Percentiles rank a stretch among this genome's conserved stretches.
phyloP scores from a whole-genome alignment of 2,113 vertebrate species.

The Peucedramus taeniatus region DNA sequence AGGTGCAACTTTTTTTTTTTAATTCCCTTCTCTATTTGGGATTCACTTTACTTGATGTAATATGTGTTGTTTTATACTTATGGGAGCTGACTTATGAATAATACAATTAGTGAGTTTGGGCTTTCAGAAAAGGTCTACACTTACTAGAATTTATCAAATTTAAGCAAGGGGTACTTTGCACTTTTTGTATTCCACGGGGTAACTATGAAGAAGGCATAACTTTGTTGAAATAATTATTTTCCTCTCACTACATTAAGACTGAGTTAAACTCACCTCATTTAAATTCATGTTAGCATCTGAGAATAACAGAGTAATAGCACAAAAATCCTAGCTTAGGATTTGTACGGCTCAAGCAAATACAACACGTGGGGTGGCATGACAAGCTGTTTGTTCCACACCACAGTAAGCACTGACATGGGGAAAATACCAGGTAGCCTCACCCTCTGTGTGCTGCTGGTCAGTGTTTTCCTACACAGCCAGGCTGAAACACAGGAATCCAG shows the following conservation, averaged over 20 bases:
- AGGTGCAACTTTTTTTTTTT: not conserved
- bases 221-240: not conserved
- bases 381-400: not conserved
- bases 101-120: not conserved
- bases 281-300: not conserved
- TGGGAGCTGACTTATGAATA: constrained; percentile 29
- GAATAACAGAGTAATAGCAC: not conserved
- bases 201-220: not conserved
- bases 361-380: rapidly evolving
- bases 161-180: not conserved
- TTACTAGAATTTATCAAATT: not conserved
- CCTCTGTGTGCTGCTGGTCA: not conserved
- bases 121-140: not conserved
- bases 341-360: not conserved
- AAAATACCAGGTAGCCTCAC: not conserved
- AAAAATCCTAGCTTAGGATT: not conserved
- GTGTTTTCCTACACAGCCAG: not conserved
- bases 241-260: not conserved
- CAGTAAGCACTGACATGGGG: not conserved
- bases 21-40: not conserved
- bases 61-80: not conserved
- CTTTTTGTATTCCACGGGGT: not conserved
- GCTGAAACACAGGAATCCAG: not conserved
- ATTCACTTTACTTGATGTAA: constrained; percentile 17
- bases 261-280: not conserved